phyloP scores from a whole-genome alignment of 2,797 vertebrate genomes.

The Dromococcyx pavoninus region DNA sequence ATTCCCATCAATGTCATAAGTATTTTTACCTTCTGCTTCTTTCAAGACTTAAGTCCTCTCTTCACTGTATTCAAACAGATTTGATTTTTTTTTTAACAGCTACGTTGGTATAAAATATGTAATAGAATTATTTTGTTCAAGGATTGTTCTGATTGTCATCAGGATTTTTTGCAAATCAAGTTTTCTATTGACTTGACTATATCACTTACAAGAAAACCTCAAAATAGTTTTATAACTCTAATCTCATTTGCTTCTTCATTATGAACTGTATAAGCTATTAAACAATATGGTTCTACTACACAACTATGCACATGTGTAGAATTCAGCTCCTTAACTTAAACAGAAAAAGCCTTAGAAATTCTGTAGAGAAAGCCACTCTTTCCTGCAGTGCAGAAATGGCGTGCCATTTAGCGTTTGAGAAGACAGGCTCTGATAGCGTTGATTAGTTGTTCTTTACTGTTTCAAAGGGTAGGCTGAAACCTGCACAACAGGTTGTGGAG shows the following conservation, averaged over 20 bases:
- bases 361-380: not conserved
- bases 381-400: not conserved
- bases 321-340: not conserved
- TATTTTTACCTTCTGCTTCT: not conserved
- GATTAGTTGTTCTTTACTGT: not conserved
- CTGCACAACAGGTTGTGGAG: constrained; percentile 28
- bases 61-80: not conserved
- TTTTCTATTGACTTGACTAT: not conserved
- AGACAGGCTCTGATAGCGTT: not conserved
- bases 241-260: not conserved
- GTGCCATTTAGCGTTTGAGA: not conserved
- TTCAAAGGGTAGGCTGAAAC: constrained; percentile 47
- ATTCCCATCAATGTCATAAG: not conserved
- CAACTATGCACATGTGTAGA: not conserved
- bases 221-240: not conserved
- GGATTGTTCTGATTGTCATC: not conserved
- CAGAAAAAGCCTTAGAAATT: not conserved
- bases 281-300: not conserved
- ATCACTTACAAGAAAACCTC: not conserved
- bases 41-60: not conserved
- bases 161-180: not conserved
- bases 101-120: not conserved
- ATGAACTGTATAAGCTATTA: not conserved
- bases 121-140: not conserved
- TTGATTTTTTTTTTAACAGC: not conserved